Base-by-base conservation (phyloP, 2,113 vertebrate genomes). In the Recurvirostra avosetta region DNA sequence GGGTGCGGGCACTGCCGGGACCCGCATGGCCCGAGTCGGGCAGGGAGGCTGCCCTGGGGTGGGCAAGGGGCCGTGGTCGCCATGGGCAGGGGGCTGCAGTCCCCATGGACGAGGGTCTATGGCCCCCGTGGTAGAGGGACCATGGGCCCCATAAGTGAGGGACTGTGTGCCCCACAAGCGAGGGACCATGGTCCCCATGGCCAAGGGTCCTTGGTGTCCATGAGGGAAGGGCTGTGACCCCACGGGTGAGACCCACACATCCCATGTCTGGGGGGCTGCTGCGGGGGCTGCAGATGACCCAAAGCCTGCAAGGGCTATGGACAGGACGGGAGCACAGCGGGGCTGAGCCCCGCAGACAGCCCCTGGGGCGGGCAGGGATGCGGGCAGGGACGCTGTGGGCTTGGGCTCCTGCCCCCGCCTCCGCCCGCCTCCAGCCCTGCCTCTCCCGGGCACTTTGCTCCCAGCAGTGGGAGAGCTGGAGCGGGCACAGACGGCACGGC, bases 381-480 rank as follows among this genome's bases (percentile, higher is more conserved):
- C 13, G 13, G 61, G 61, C 50, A 83, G 56, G 58, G 56, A 30
- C 19, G 1, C 61, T 8, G 21, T 12, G 4, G n/a, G 84, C 56
- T 70, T 62, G 4, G n/a, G 84, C 56, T 70, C 74, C 76, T 89
- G 90, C 95, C 76, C 76, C 90, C 87, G 61, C 95, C 96, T 71
- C 90, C 0, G 41, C 95, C 95, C 92, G 79, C 96, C 95, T 96
- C 96, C 94, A 82, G 92, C 91, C 94, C 95, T 86, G 96, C 96
- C 95, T 97, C 92, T 77, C 78, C 74, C 1, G 30, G 95, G 95
- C 96, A 96, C 96, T 97, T 97, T 95, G 95, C 95, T 93, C 92
- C 95, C 87, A 14, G 77, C 49, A 1, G 13, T 2, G 70, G 62
- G 43, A 72, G 14, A 59, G 70, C 47, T 1, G 76, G 59, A 74